phyloP scores from a whole-genome alignment of 1,140 invertebrate genomes.

The Chelonus insularis region DNA sequence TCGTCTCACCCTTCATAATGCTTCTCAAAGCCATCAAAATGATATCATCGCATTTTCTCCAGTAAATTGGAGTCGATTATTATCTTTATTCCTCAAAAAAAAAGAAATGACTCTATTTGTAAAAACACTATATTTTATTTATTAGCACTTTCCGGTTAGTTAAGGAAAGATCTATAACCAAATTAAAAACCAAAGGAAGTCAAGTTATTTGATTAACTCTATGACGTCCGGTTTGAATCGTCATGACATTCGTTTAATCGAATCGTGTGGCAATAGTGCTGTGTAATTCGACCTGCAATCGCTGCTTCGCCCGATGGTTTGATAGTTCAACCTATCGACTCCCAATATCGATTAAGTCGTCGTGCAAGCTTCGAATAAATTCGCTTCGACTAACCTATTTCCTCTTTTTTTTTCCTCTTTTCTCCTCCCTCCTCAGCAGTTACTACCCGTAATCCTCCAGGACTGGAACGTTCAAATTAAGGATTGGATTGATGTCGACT shows the following conservation, averaged over 20 bases:
- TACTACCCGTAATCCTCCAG: neutral
- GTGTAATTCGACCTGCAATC: slow-evolving; percentile 4
- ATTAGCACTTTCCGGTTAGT: too few species aligned
- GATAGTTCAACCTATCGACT: slow-evolving; percentile 19
- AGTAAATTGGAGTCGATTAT: neutral
- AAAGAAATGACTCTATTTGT: too few species aligned
- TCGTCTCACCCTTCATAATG: neutral
- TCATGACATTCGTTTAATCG: slow-evolving; percentile 16
- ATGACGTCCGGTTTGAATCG: neutral
- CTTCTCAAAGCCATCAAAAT: too few species aligned
- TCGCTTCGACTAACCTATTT: slow-evolving; percentile 6
- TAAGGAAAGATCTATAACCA: neutral
- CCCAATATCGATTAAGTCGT: slow-evolving; percentile 20
- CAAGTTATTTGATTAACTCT: neutral
- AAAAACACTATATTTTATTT: too few species aligned
- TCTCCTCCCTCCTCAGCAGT: neutral
- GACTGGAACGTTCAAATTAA: slow-evolving; percentile 21
- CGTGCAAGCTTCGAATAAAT: slow-evolving; percentile 2
- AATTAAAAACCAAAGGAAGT: neutral
- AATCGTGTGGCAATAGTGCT: slow-evolving; percentile 1
- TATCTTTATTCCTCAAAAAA: neutral
- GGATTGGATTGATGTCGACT: slow-evolving; percentile 24
- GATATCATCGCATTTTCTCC: too few species aligned
- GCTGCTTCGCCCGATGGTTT: slow-evolving; percentile 3
- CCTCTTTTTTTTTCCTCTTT: neutral